Evolutionary conservation across 2,888 invertebrate genomes (phyloP), one percentile per base, ranked within the genome.

Genomic region (Phaonia tiefii): DNA sequence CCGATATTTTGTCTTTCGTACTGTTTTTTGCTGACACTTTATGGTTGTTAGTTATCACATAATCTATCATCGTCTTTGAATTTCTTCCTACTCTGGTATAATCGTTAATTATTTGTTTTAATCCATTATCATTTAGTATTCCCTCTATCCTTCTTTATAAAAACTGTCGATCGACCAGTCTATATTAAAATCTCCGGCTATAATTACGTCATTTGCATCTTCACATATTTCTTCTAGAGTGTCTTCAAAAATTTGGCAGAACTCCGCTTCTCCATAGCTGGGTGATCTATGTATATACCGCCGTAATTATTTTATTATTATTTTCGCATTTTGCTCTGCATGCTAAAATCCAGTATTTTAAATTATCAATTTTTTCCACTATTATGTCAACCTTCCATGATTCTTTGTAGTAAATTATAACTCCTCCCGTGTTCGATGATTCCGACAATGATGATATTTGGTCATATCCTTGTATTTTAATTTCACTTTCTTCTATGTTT

Each of bases 171-270:
- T 37, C 1, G 15, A 49, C 51, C 67, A 69, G 17, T 51, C 37
- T 20, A 69, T 69, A 15, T 69, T 51, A 20, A 69, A 69, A 31
- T 69, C 49, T 5, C 51, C 67, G 7, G 31, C 51, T 51, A 51
- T 69, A 1, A 69, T 2, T 15, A 54, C n/a, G n/a, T 70, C 42
- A 39, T n/a, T 3, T 37, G 37, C 39, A 13, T 17, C 1, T 39
- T 39, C 60, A 17, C 42, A 17, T 39, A 60, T 10, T 17, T 60
- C 11, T 42, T 60, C 60, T 39, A n/a, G n/a, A 37, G 2, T 8
- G 4, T 60, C 39, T 37, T 17, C 2, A 60, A 39, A 15, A 39
- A 4, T 37, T 31, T 15, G n/a, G 20, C 17, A 37, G 31, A 58
- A 58, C 13, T 58, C 58, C 13, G 58, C 13, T 31, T 60, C 42